A percentile compares a stretch with the other conserved stretches of the same genome.
These are phyloP conservation scores for Sparus aurata DNA, from an alignment of 2,797 vertebrate species.

Conservation along the genomic window DNA sequence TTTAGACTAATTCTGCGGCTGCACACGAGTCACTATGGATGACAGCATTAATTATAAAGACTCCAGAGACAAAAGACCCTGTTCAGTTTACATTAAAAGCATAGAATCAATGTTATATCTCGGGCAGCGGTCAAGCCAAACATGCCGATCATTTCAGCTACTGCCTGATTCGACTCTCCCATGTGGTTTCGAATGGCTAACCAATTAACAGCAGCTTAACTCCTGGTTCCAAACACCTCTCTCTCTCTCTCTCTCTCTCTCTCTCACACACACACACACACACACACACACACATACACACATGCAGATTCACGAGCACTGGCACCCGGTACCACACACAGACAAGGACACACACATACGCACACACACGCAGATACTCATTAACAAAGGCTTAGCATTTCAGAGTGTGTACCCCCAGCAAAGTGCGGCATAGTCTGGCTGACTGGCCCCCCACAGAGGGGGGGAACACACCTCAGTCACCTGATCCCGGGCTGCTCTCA, in stretches of 20 bases:
- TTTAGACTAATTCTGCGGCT: not conserved
- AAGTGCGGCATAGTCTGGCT: conserved; percentile 55
- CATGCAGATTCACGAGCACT: conserved; percentile 18
- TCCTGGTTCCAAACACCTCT: conserved; percentile 56
- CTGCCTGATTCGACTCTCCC: conserved; percentile 67
- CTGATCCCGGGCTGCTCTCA: conserved; percentile 73
- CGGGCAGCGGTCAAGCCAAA: conserved; percentile 23
- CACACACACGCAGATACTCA: conserved; percentile 69
- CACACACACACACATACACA: conserved; percentile 8
- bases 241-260: not conserved
- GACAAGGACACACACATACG: conserved; percentile 31
- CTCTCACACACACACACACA: not conserved
- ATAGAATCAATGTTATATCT: conserved; percentile 16
- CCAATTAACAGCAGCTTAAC: conserved; percentile 84
- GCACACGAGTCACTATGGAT: not conserved
- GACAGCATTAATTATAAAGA: not conserved
- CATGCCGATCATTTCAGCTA: conserved; percentile 68
- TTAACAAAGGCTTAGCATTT: conserved; percentile 81
- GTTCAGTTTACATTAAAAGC: conserved; percentile 6
- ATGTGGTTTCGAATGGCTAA: conserved; percentile 83
- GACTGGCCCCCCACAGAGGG: conserved; percentile 77
- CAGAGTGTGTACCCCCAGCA: conserved; percentile 72
- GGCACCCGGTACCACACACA: conserved; percentile 64
- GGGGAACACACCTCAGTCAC: conserved; percentile 75
- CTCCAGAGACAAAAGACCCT: not conserved